Evolutionary conservation across 2,888 invertebrate species (phyloP).

Genomic region (Pollenia amentaria): DNA sequence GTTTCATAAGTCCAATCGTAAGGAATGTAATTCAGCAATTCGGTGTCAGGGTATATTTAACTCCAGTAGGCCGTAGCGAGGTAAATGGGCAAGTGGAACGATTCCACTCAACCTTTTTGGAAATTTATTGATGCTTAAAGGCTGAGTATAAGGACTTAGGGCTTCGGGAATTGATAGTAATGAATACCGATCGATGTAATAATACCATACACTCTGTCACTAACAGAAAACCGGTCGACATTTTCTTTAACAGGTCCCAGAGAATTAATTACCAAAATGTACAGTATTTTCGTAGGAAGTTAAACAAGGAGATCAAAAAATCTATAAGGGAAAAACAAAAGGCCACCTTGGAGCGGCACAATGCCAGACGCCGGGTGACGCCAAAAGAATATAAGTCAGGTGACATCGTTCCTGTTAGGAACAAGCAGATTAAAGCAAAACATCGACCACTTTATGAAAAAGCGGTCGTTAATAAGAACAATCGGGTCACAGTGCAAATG

Average conservation of each 20-base stretch:
- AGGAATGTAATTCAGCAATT: constrained; percentile 17
- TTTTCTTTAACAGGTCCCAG: too few relatives aligned
- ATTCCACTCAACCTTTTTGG: constrained; percentile 54
- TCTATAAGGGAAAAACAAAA: neutral
- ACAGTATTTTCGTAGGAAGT: neutral
- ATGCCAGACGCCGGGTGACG: neutral
- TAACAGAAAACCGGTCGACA: neutral
- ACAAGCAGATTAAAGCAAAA: constrained; percentile 13
- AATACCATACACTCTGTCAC: constrained; percentile 70
- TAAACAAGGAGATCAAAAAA: too few relatives aligned
- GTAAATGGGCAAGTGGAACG: constrained; percentile 66
- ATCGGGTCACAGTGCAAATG: constrained; percentile 18
- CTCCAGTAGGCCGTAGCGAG: constrained; percentile 63
- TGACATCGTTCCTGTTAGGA: constrained; percentile 12
- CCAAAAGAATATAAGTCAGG: constrained; percentile 6
- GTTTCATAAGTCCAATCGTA: constrained; percentile 57
- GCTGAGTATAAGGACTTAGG: constrained; percentile 31
- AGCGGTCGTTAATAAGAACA: constrained; percentile 7
- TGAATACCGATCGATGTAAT: constrained; percentile 71
- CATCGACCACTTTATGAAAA: constrained; percentile 1
- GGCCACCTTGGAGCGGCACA: neutral
- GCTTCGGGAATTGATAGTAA: constrained; percentile 42
- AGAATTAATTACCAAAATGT: constrained; percentile 32
- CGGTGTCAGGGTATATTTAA: constrained; percentile 24
- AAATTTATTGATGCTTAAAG: constrained; percentile 45